These are phyloP conservation scores for Eumerus sabulonum DNA, from an alignment of 2,888 invertebrate species.

Conservation along the genomic window DNA sequence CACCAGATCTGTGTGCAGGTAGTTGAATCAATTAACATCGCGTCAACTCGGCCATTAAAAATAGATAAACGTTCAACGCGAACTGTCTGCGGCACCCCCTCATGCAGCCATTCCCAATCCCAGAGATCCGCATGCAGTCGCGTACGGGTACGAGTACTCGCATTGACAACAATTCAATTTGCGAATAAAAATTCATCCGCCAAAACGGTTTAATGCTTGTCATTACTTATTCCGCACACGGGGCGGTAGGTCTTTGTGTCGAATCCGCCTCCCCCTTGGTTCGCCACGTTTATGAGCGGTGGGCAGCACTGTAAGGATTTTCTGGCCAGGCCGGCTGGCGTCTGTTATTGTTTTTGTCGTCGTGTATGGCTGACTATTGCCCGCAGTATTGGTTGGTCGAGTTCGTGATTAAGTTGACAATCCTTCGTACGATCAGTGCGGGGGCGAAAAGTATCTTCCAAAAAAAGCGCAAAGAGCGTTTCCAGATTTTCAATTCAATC, in stretches of 20 bases:
- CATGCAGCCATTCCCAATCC: neutral
- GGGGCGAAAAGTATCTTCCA: constrained; percentile 16
- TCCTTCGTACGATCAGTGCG: neutral
- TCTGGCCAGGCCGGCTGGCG: constrained; percentile 18
- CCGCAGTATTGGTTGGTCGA: constrained; percentile 23
- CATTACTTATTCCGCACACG: constrained; percentile 63
- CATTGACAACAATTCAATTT: constrained; percentile 57
- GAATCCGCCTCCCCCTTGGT: constrained; percentile 31
- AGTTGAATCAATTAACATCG: constrained; percentile 44
- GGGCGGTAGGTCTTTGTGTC: constrained; percentile 62
- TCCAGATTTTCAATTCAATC: constrained; percentile 52
- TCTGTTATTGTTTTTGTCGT: neutral
- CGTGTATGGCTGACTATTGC: neutral
- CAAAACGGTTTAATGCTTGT: constrained; percentile 43
- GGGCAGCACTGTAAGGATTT: constrained; percentile 8
- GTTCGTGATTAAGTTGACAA: constrained; percentile 62
- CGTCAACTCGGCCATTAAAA: constrained; percentile 42
- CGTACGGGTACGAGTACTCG: constrained; percentile 1
- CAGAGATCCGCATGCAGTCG: neutral
- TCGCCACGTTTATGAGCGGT: constrained; percentile 23
- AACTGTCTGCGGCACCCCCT: constrained; percentile 11
- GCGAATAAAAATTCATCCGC: constrained; percentile 51
- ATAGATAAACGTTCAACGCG: constrained; percentile 38
- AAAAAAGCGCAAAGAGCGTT: constrained; percentile 50
- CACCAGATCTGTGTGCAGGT: constrained; percentile 1